These are phyloP conservation scores for Eolophus roseicapilla DNA, from an alignment of 2,113 vertebrate genomes.

Conservation along the genomic window DNA sequence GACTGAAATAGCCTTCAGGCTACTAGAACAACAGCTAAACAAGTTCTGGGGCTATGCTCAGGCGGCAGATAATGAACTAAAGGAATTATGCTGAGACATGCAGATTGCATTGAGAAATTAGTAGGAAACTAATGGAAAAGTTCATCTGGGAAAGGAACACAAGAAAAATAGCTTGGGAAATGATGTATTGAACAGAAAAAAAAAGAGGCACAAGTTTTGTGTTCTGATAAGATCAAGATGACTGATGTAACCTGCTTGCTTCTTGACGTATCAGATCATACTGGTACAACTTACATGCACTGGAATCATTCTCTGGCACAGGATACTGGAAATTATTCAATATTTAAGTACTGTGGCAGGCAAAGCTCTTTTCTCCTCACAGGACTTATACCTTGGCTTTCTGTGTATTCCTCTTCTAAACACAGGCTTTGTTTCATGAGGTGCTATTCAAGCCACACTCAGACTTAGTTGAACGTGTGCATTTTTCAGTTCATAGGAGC, in stretches of 20 bases:
- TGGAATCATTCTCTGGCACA: conserved; percentile 18
- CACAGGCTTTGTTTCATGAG: background rate
- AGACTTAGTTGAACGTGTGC: background rate
- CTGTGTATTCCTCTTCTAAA: background rate
- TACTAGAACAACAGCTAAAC: background rate
- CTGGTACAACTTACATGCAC: background rate
- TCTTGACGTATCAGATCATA: conserved; percentile 39
- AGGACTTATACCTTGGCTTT: background rate
- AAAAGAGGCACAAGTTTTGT: background rate
- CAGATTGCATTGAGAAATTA: background rate
- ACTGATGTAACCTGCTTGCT: conserved; percentile 13
- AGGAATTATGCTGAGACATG: background rate
- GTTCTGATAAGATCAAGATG: conserved; percentile 22
- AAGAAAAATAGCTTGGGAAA: background rate
- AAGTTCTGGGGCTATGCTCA: background rate
- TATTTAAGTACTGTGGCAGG: conserved; percentile 26
- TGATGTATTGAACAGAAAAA: background rate
- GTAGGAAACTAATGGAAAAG: background rate
- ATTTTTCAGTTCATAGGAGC: background rate
- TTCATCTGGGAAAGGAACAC: background rate
- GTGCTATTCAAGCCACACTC: background rate
- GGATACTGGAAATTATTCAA: conserved; percentile 25
- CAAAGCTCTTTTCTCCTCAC: background rate
- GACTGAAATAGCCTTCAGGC: background rate
- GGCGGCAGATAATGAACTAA: background rate